A percentile compares a stretch with the other conserved stretches of the same genome.
Evolutionary conservation across 2,113 vertebrate genomes (phyloP).

Genomic region (Paradoxurus hermaphroditus): DNA sequence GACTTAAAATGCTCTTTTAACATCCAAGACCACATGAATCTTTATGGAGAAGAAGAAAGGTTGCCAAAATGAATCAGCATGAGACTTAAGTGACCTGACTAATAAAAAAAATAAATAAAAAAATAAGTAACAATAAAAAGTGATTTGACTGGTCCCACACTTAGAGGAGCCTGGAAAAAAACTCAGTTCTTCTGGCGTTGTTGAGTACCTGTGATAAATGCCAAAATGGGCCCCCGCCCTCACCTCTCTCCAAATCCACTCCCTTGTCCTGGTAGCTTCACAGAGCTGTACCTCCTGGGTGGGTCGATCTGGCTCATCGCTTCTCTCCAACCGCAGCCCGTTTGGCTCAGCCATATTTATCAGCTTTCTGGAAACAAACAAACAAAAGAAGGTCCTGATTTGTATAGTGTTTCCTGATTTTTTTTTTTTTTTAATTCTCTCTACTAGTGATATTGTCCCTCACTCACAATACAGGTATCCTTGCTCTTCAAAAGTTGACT

Average conservation of each 20-base stretch:
- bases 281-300: neutral
- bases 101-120: conserved; percentile 56
- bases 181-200: neutral
- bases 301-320: neutral
- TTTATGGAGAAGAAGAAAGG: conserved; percentile 60
- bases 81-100: conserved; percentile 53
- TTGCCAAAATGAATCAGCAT: conserved; percentile 60
- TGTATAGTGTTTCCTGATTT: neutral
- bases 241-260: neutral
- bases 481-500: neutral
- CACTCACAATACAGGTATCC: neutral
- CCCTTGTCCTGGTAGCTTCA: neutral
- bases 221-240: neutral
- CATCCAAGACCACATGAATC: conserved; percentile 59
- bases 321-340: neutral
- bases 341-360: neutral
- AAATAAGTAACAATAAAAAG: conserved; percentile 48
- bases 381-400: neutral
- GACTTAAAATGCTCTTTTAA: conserved; percentile 50
- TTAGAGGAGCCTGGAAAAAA: conserved; percentile 39
- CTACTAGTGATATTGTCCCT: neutral
- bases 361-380: neutral
- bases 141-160: neutral
- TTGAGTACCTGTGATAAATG: conserved; percentile 4
- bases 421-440: too few species aligned